phyloP scores from a whole-genome alignment of 2,113 vertebrate species.

The Pavo muticus region DNA sequence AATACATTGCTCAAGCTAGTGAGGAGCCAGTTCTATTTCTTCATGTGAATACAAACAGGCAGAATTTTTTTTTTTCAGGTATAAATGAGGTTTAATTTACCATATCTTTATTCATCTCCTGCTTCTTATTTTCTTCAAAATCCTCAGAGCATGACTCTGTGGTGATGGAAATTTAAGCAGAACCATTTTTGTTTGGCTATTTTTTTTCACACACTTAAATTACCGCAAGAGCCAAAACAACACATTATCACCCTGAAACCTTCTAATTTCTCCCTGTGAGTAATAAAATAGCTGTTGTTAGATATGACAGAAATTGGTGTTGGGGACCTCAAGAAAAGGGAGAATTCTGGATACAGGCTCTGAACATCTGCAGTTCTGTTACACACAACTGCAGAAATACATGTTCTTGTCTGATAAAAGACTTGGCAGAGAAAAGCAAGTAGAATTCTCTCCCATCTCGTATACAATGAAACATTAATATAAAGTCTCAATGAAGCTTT shows the following conservation, averaged over 20 bases:
- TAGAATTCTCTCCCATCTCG: conserved; percentile 75
- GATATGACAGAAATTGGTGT: neutral
- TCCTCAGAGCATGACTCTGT: conserved; percentile 30
- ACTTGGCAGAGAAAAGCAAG: conserved; percentile 73
- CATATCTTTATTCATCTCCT: conserved; percentile 44
- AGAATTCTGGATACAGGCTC: neutral
- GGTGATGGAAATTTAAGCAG: conserved; percentile 17
- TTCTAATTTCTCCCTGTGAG: neutral
- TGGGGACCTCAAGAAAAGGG: conserved; percentile 28
- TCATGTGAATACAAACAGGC: neutral
- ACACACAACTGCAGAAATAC: conserved; percentile 42
- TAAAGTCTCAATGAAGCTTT: conserved; percentile 81
- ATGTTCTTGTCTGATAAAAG: conserved; percentile 71
- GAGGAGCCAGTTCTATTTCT: neutral
- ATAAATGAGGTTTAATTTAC: neutral
- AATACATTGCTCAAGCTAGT: neutral
- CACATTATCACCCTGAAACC: neutral
- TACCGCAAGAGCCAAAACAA: neutral
- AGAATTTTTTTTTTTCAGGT: neutral
- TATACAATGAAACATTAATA: conserved; percentile 80
- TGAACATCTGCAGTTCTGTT: conserved; percentile 41
- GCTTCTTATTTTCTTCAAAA: conserved; percentile 30
- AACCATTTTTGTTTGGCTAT: neutral
- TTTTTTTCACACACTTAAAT: neutral
- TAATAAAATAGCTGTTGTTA: neutral